These are phyloP conservation scores for Aratinga solstitialis DNA, from an alignment of 2,797 vertebrate genomes.

Conservation along the genomic window DNA sequence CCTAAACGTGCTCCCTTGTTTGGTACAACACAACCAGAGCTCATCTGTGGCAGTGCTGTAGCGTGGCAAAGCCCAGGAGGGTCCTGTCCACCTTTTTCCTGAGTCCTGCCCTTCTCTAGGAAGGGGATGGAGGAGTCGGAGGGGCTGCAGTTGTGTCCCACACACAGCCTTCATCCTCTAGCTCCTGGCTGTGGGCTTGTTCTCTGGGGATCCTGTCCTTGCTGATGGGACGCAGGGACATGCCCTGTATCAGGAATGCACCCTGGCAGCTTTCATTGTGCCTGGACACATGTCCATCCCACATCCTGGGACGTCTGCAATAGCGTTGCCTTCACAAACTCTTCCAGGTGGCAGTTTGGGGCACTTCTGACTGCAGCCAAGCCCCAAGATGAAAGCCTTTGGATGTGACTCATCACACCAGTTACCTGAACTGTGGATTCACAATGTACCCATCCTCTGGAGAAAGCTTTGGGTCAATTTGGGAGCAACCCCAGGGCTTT, in stretches of 20 bases:
- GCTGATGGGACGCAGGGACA: background rate
- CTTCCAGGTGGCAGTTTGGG: background rate
- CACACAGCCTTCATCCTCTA: background rate
- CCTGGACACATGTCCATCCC: rapidly evolving
- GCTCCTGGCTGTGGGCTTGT: rapidly evolving
- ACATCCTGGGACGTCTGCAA: background rate
- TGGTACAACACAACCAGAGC: rapidly evolving
- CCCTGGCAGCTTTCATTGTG: background rate
- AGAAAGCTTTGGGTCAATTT: background rate
- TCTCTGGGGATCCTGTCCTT: background rate
- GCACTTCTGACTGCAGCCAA: rapidly evolving
- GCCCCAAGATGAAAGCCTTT: background rate
- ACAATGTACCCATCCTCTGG: background rate
- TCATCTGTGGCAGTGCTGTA: background rate
- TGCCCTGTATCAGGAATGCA: background rate
- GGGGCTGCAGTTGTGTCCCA: background rate
- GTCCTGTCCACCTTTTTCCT: background rate
- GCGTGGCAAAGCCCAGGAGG: background rate
- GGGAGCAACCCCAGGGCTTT: background rate
- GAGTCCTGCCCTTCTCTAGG: background rate
- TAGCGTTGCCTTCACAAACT: background rate
- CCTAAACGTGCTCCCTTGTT: background rate
- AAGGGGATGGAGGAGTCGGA: background rate
- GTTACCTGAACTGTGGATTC: background rate
- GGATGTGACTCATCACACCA: background rate